A percentile compares a stretch with the other conserved stretches of the same genome.
phyloP scores from a whole-genome alignment of 2,113 vertebrate species.

The Pseudopipra pipra region DNA sequence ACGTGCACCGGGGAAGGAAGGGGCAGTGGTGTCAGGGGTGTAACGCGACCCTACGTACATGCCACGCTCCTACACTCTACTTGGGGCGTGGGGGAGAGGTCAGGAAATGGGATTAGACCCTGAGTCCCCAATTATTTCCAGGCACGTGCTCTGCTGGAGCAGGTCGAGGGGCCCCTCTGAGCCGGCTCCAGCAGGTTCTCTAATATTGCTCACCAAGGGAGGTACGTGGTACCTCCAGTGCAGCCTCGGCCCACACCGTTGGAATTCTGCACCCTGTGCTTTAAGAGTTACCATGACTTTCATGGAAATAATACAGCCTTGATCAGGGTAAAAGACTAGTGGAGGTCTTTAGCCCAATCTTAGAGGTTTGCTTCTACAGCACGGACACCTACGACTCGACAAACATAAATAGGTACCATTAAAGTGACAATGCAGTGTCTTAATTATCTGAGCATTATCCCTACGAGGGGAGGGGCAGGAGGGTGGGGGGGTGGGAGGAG shows the following conservation, averaged over 20 bases:
- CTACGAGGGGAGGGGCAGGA: neutral
- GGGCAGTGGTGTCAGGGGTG: neutral
- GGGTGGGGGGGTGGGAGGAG: neutral
- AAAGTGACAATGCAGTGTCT: constrained; percentile 63
- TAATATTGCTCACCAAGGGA: neutral
- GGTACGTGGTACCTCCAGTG: neutral
- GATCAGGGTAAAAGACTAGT: constrained; percentile 53
- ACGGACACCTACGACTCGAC: neutral
- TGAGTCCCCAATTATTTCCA: constrained; percentile 43
- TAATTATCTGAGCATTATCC: neutral
- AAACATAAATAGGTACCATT: neutral
- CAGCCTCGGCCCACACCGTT: neutral
- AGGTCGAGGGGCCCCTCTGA: neutral
- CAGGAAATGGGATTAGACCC: neutral
- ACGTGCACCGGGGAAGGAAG: neutral
- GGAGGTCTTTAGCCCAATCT: constrained; percentile 57
- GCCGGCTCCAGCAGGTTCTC: neutral
- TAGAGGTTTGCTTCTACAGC: constrained; percentile 33
- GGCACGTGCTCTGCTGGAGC: constrained; percentile 9
- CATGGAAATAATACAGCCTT: constrained; percentile 49
- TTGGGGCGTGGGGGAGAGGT: neutral
- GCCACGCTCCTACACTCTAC: neutral
- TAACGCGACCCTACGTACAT: neutral
- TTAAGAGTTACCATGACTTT: constrained; percentile 45
- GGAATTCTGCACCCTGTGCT: constrained; percentile 14